Evolutionary conservation across 1,140 invertebrate genomes (phyloP).

Genomic region (Grapholita molesta): DNA sequence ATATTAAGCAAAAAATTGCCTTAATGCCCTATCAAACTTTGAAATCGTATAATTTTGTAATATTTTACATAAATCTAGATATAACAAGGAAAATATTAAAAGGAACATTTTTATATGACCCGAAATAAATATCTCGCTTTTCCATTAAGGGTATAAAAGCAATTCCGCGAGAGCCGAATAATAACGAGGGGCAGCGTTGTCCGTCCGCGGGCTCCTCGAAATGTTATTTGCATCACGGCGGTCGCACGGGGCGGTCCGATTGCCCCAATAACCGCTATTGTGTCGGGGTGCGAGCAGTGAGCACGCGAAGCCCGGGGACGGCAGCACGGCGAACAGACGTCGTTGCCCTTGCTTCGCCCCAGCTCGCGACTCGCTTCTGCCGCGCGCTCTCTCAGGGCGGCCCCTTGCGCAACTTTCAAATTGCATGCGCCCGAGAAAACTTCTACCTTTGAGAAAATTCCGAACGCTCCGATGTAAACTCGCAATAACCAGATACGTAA

Average conservation of each 20-base stretch:
- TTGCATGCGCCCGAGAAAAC: constrained; percentile 63
- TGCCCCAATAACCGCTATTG: constrained; percentile 72
- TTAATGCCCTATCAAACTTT: constrained; percentile 37
- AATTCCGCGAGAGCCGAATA: constrained; percentile 75
- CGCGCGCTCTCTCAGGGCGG: constrained; percentile 23
- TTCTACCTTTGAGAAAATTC: constrained; percentile 66
- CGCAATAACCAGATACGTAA: constrained; percentile 50
- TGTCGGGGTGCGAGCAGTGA: constrained; percentile 35
- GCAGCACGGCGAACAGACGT: background rate
- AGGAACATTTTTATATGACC: constrained; percentile 59
- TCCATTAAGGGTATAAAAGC: constrained; percentile 76
- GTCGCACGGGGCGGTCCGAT: constrained; percentile 61
- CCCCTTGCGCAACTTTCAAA: constrained; percentile 56
- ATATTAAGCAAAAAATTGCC: background rate
- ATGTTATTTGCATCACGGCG: constrained; percentile 74
- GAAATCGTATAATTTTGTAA: constrained; percentile 44
- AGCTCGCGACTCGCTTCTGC: background rate
- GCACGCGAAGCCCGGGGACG: constrained; percentile 1
- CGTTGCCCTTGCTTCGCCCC: background rate
- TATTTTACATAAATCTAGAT: constrained; percentile 20
- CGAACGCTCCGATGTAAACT: constrained; percentile 51
- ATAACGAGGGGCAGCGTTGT: constrained; percentile 73
- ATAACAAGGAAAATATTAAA: constrained; percentile 59
- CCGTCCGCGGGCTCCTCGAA: constrained; percentile 61
- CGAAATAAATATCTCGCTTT: constrained; percentile 76